Conservation (phyloP, 1,140 invertebrate species). For the Drosophila fuyamai region DNA sequence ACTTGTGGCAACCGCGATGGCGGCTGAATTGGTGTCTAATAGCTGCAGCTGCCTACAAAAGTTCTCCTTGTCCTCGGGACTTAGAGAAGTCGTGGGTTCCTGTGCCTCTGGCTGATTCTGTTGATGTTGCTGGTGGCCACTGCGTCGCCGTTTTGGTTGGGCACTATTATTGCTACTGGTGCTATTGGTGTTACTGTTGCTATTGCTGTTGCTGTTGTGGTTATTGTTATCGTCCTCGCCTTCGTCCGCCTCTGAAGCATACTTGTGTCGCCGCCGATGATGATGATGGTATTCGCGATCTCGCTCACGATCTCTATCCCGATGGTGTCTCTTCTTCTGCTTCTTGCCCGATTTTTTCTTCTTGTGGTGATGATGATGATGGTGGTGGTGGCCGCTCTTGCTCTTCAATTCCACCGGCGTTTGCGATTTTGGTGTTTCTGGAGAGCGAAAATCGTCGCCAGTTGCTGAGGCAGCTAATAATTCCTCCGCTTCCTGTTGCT, state of each 20-base stretch:
- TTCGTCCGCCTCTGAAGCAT: slow-evolving; percentile 68
- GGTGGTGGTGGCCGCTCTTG: slow-evolving; percentile 58
- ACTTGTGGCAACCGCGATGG: slow-evolving; percentile 75
- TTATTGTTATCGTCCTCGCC: slow-evolving; percentile 49
- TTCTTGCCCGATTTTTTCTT: slow-evolving; percentile 81
- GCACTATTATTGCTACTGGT: slow-evolving; percentile 37
- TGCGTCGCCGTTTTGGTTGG: slow-evolving; percentile 24
- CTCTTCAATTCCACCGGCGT: slow-evolving; percentile 63
- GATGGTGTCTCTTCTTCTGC: slow-evolving; percentile 75
- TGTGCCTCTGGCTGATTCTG: slow-evolving; percentile 22
- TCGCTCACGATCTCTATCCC: slow-evolving; percentile 46
- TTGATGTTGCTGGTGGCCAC: slow-evolving; percentile 41
- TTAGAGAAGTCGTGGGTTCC: slow-evolving; percentile 55
- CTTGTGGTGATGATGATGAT: slow-evolving; percentile 73
- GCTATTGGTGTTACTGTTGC: slow-evolving; percentile 31
- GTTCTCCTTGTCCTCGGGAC: slow-evolving; percentile 83
- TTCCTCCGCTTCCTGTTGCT: slow-evolving; percentile 32
- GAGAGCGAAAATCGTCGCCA: slow-evolving; percentile 56
- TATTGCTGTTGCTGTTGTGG: slow-evolving; percentile 46
- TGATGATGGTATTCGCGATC: slow-evolving; percentile 65
- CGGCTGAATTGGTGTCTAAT: slow-evolving; percentile 69
- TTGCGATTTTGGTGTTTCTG: slow-evolving; percentile 57
- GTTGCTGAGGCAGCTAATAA: slow-evolving; percentile 36
- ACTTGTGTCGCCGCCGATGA: slow-evolving; percentile 76
- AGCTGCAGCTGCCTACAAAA: slow-evolving; percentile 74